These are phyloP conservation scores for Edolisoma coerulescens DNA, from an alignment of 2,113 vertebrate genomes.

Conservation along the genomic window DNA sequence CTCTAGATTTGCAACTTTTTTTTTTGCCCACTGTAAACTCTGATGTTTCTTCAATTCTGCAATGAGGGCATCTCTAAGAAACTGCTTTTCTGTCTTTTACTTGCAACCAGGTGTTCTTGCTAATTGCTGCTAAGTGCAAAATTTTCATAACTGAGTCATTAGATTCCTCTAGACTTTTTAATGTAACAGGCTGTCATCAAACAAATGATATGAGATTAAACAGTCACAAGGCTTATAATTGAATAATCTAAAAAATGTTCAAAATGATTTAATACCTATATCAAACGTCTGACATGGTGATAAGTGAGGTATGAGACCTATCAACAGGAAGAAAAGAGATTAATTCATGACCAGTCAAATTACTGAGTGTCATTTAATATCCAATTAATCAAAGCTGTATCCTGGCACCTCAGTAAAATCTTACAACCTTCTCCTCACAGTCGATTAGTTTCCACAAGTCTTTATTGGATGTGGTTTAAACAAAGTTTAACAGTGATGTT, in stretches of 20 bases:
- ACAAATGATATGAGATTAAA: slow-evolving; percentile 48
- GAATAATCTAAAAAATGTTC: slow-evolving; percentile 53
- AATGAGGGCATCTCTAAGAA: neutral
- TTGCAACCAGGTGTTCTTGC: neutral
- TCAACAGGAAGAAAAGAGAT: slow-evolving; percentile 52
- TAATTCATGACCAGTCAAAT: slow-evolving; percentile 52
- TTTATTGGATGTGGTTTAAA: slow-evolving; percentile 31
- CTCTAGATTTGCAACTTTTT: neutral
- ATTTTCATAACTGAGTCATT: slow-evolving; percentile 26
- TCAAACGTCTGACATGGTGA: slow-evolving; percentile 19
- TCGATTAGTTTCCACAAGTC: slow-evolving; percentile 9
- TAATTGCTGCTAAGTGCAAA: slow-evolving; percentile 13
- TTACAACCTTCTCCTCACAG: slow-evolving; percentile 29
- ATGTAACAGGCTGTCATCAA: slow-evolving; percentile 19
- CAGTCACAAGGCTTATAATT: slow-evolving; percentile 33
- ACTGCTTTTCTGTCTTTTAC: neutral
- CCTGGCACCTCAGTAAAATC: slow-evolving; percentile 27
- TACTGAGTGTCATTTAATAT: slow-evolving; percentile 51
- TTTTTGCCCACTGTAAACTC: neutral
- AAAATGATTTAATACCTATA: slow-evolving; percentile 48
- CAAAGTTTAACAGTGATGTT: neutral
- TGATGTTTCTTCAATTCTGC: neutral
- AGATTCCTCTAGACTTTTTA: slow-evolving; percentile 17
- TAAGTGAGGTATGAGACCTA: slow-evolving; percentile 56
- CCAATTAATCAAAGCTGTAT: slow-evolving; percentile 53